Evolutionary conservation across 1,140 invertebrate species (phyloP).

Genomic region (Diabrotica undecimpunctata): DNA sequence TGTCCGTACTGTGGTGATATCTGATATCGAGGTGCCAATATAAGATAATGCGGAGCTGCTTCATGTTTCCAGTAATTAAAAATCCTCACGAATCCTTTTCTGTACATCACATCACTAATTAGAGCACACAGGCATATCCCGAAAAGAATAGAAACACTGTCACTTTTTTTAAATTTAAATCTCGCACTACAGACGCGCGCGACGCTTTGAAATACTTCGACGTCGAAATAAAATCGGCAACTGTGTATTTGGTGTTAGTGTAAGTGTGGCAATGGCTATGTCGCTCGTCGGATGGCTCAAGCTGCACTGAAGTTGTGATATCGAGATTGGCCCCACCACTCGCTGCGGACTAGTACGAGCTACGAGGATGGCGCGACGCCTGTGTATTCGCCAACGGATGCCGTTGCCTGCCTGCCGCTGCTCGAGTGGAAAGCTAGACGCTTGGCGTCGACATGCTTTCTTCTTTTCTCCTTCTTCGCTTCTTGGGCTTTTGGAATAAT

Average conservation of each 20-base stretch:
- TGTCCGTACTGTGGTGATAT: slow-evolving; percentile 21
- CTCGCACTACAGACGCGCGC: neutral
- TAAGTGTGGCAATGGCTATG: neutral
- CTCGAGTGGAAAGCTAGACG: slow-evolving; percentile 2
- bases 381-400: slow-evolving; percentile 11
- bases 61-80: slow-evolving; percentile 34
- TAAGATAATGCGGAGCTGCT: slow-evolving; percentile 19
- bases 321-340: slow-evolving; percentile 11
- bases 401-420: neutral
- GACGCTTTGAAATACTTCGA: neutral
- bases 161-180: neutral
- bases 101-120: slow-evolving; percentile 27
- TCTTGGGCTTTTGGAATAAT: too few relatives aligned
- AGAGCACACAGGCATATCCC: neutral
- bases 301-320: slow-evolving; percentile 40
- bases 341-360: slow-evolving; percentile 14
- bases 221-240: neutral
- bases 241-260: neutral
- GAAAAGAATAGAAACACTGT: slow-evolving; percentile 1
- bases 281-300: slow-evolving; percentile 36
- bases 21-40: slow-evolving; percentile 37
- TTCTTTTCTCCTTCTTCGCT: neutral
- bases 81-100: slow-evolving; percentile 8
- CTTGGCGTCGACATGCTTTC: neutral
- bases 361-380: slow-evolving; percentile 8